Evolutionary conservation across 2,797 vertebrate species (phyloP), one percentile per base, ranked within the genome.

Genomic region (Ambastaia sidthimunki): DNA sequence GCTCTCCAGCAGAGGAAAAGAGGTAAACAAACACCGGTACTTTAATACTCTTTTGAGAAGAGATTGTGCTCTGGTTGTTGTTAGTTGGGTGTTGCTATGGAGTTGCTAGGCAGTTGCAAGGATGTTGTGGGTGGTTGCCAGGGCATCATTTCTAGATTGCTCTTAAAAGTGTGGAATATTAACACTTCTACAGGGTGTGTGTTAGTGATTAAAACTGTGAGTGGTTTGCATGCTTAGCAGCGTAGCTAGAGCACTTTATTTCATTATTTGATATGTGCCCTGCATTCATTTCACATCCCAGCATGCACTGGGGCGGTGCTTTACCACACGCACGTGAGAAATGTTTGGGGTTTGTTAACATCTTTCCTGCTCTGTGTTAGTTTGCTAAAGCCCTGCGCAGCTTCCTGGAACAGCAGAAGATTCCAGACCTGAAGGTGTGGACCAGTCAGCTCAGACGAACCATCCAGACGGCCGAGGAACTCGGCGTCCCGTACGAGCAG

Each of bases 391-490:
- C 90, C 0, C 89, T 99, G 79, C 95, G 90, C 87, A 91, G 88
- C 48, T 99, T 98, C 85, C 91, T 97, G 0, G 89, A 94, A 57
- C 93, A 95, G 71, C 96, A 97, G 81, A 90, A 89, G 37, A 94
- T 98, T 19, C 90, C 90, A 0, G 96, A 97, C 71, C 94, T 99
- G 83, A 98, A 99, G 83, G 96, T 98, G 80, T 99, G 97, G 97
- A 99, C 97, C 0, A 99, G 97, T 88, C 97, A 99, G 89, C 90
- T 99, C 88, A 96, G 95, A 80, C 93, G 96, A 71, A 98, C 97
- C 2, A 98, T 99, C 84, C 97, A 98, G 93, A 99, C 97, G 0
- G 97, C 97, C 0, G 97, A 99, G 85, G 94, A 93, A 54, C 91
- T 99, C 68, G 93, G 94, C 0, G 94, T 97, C 31, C 95, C 96